A percentile compares a stretch with the other conserved stretches of the same genome.
phyloP scores from a whole-genome alignment of 2,113 vertebrate genomes.

The Microcebus lehilahytsara region DNA sequence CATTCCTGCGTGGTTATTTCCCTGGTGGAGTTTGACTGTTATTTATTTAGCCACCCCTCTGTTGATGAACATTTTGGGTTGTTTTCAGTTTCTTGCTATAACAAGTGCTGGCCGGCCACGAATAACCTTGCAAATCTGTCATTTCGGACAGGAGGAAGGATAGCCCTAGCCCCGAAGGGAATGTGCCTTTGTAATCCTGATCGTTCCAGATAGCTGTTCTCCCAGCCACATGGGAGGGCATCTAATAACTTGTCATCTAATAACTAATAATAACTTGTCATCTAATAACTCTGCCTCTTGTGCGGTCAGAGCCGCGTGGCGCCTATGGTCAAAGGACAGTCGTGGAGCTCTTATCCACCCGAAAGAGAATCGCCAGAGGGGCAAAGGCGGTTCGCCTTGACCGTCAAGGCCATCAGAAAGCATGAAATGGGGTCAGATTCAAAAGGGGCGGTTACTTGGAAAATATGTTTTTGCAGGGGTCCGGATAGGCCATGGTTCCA shows the following conservation, averaged over 20 bases:
- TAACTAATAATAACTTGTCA: not conserved
- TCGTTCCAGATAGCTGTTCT: not conserved
- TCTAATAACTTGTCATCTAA: not conserved
- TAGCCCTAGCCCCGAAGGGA: not conserved
- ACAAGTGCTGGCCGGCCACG: not conserved
- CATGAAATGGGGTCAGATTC: not conserved
- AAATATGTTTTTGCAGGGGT: constrained; percentile 97
- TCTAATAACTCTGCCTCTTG: not conserved
- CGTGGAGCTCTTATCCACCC: not conserved
- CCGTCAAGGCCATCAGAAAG: not conserved
- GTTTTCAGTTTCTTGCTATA: not conserved
- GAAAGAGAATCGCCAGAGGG: not conserved
- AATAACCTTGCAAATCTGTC: not conserved
- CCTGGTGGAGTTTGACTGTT: not conserved
- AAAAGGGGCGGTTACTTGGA: constrained; percentile 86
- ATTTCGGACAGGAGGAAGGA: not conserved
- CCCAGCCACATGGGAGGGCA: not conserved
- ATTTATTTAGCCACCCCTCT: not conserved
- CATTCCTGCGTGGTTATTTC: not conserved
- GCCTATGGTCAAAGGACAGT: not conserved
- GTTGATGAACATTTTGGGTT: not conserved
- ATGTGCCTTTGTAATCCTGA: not conserved
- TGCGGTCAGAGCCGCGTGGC: accelerated
- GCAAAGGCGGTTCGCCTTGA: not conserved
- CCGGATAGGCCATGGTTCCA: constrained; percentile 95